Evolutionary conservation across 1,140 invertebrate genomes (phyloP), one percentile per base, ranked within the genome.

Genomic region (Aradophagus sp.): DNA sequence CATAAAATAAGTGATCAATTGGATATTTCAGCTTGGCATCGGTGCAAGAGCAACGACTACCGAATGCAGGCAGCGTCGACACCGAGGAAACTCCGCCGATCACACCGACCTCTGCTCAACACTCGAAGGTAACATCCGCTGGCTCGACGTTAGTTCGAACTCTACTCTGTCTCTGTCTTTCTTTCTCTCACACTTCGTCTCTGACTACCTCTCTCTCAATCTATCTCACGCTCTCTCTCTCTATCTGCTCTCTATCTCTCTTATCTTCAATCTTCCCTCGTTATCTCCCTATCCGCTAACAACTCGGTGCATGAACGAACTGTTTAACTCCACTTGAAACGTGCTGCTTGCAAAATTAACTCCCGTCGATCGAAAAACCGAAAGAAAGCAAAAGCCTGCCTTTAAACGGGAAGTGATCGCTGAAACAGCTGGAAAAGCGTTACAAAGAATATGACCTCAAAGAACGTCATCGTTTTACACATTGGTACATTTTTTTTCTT

Each of bases 21-120:
- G 23, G 0, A 3, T 31, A 38, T 39, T 79, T 17, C 80, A 97
- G 96, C 79, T 89, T 97, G 83, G 95, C 96, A 29, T 96, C 95
- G 80, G 96, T 97, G 23, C 95, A 97, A 88, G 95, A 97, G 83
- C 95, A 97, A 83, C 90, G 95, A 70, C 86, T 94, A 59, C 93
- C 93, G 80, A 89, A 89, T 68, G 86, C 88, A 63, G 75, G 86
- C 47, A 86, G 81, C 73, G 74, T 83, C 31, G 80, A 88, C 11
- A 80, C 85, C n/a, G 90, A 91, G 59, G 91, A 89, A 81, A 91
- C 88, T 62, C 88, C 87, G 59, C 86, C 86, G n/a, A 86, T 87
- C 76, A 90, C 87, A 78, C 90, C 89, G 77, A 91, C 89, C 77
- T 89, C 90, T 62, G 85, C 88, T 36, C 87, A 86, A 84, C 88